Evolutionary conservation across 2,797 vertebrate genomes (phyloP).

Genomic region (Schizopygopsis pylzovi): DNA sequence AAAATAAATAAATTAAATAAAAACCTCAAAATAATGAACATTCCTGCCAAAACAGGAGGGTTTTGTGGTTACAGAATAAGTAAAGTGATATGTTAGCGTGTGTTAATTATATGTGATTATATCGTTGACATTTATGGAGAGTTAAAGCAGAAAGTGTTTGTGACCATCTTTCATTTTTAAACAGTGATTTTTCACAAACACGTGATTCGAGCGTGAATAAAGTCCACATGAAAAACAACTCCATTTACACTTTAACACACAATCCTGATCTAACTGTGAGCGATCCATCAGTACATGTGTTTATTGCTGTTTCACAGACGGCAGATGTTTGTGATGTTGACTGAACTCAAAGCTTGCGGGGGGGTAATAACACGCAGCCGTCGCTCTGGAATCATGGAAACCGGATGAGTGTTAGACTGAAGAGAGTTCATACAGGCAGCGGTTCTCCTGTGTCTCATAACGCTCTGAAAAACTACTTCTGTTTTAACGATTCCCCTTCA

Average conservation of each 20-base stretch:
- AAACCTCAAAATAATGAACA: background rate
- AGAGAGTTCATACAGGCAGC: constrained; percentile 11
- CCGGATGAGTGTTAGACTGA: constrained; percentile 39
- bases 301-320: background rate
- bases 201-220: no score
- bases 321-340: background rate
- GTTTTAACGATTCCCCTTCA: constrained; percentile 22
- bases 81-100: no score
- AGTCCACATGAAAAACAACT: background rate
- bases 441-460: constrained; percentile 39
- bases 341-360: background rate
- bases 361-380: background rate
- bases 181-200: background rate
- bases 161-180: background rate
- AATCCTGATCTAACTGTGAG: no score
- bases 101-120: no score
- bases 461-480: constrained; percentile 37
- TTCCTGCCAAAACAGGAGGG: background rate
- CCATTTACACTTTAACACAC: background rate
- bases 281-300: background rate
- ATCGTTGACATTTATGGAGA: no score
- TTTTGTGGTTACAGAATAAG: no score
- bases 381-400: constrained; percentile 8
- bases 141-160: background rate
- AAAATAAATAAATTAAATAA: no score